Base-by-base conservation (phyloP, 2,797 vertebrate species). In the Poecilia gillii region DNA sequence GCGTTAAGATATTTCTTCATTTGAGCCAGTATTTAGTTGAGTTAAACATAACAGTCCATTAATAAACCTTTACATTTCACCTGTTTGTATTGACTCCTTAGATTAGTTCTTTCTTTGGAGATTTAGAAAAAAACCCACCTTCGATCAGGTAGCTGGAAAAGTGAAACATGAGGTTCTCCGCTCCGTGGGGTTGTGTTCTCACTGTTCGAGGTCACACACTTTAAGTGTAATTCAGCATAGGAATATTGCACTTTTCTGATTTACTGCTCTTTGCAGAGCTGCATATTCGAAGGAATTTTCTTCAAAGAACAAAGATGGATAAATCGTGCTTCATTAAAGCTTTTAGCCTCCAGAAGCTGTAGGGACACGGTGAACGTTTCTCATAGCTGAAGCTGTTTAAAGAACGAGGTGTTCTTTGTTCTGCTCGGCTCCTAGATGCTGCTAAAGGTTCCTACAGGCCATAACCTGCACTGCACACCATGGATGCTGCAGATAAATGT, bases 331-430 rank as follows among this genome's bases (percentile, higher is more conserved):
- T 4, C 28, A 53, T 57, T 72, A 76, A 70, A 51, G 55, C 49
- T 84, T 86, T 80, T 62, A 66, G 79, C 74, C 64, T 53, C 80
- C 51, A 79, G 77, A 76, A 59, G 59, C 75, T 14, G 51, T 79
- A 66, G 81, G 12, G 68, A 43, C 59, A 53, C 70, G 5, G 59
- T 77, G 39, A 47, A 16, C n/a, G 25, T 76, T 47, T 68, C 59
- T 74, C 73, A 25, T 12, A 41, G 39, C 73, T 47, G 80, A 81
- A 53, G 77, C 39, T 51, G 18, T 49, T 70, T 71, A 64, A 33
- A 70, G 11, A 18, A 75, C 43, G 45, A 23, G 25, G 68, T 71
- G 23, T 45, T 43, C 68, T 71, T n/a, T 1, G 12, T 43, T 45
- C 25, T 28, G 41, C 36, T 71, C n/a, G 23, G 12, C 43, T 43